Evolutionary conservation across 1,140 invertebrate species (phyloP).

Genomic region (Drosophila athabasca): DNA sequence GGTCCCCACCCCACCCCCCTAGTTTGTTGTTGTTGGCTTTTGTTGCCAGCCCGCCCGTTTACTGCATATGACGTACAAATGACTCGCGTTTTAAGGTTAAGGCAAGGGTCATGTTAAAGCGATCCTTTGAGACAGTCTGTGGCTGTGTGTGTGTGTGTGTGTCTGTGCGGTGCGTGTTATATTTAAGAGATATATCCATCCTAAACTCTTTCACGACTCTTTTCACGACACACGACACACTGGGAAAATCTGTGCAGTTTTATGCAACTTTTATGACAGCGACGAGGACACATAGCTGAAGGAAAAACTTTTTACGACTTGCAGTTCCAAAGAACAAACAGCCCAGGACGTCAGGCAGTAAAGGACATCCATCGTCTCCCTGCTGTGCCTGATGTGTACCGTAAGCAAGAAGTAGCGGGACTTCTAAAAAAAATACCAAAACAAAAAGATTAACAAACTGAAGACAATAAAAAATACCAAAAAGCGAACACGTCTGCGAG

Average conservation of each 20-base stretch:
- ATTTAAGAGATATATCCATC: constrained; percentile 27
- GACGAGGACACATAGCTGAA: constrained; percentile 13
- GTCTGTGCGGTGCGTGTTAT: neutral
- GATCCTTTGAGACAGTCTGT: constrained; percentile 25
- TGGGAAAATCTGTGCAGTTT: constrained; percentile 68
- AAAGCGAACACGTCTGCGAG: no score
- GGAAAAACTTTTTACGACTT: constrained; percentile 57
- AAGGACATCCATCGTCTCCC: constrained; percentile 14
- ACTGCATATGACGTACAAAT: constrained; percentile 59
- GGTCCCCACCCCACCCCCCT: no score
- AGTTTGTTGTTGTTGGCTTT: neutral
- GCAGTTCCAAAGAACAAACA: constrained; percentile 45
- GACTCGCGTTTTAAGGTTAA: constrained; percentile 58
- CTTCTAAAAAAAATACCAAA: constrained; percentile 32
- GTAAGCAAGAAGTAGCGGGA: constrained; percentile 34
- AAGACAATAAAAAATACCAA: constrained; percentile 12
- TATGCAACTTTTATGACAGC: constrained; percentile 76
- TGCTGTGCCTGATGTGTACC: constrained; percentile 36
- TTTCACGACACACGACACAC: constrained; percentile 23
- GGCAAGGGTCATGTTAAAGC: constrained; percentile 51
- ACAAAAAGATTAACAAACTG: constrained; percentile 34
- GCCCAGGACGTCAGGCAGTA: neutral
- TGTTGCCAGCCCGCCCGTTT: constrained; percentile 1
- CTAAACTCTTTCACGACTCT: constrained; percentile 38
- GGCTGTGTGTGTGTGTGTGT: neutral